Evolutionary conservation across 2,888 invertebrate genomes (phyloP).

Genomic region (Noctua pronuba): DNA sequence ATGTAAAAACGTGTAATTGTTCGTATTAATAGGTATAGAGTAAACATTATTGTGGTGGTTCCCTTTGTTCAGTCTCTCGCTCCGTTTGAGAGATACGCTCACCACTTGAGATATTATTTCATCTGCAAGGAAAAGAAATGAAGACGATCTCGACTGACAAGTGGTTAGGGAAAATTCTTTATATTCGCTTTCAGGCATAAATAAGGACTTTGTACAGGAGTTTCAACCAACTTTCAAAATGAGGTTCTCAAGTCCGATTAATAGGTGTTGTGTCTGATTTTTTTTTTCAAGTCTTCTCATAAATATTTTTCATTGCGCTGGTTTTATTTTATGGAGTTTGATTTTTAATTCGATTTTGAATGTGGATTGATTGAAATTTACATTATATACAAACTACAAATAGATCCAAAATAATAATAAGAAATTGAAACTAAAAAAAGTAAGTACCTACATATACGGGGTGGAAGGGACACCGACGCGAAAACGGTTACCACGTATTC

Average conservation of each 20-base stretch:
- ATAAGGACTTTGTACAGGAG: constrained; percentile 36
- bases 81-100: constrained; percentile 34
- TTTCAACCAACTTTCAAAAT: constrained; percentile 26
- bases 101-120: constrained; percentile 57
- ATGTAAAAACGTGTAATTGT: constrained; percentile 2
- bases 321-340: neutral
- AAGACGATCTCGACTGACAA: constrained; percentile 53
- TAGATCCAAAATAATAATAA: too few relatives aligned
- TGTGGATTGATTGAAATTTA: neutral
- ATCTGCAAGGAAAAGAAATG: constrained; percentile 53
- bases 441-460: too few relatives aligned
- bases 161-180: constrained; percentile 55
- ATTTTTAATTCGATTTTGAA: neutral
- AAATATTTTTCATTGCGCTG: neutral
- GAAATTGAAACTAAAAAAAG: too few relatives aligned
- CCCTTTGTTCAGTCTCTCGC: constrained; percentile 38
- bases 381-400: too few relatives aligned
- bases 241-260: constrained; percentile 22
- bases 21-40: constrained; percentile 1
- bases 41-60: neutral
- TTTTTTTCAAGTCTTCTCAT: neutral
- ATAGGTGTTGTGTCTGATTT: constrained; percentile 12
- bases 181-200: constrained; percentile 47
- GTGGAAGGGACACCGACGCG: too few relatives aligned
- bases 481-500: too few relatives aligned